A percentile compares a stretch with the other conserved stretches of the same genome.
Conservation (phyloP, 2,113 vertebrate species). For the Prunella fulvescens region DNA sequence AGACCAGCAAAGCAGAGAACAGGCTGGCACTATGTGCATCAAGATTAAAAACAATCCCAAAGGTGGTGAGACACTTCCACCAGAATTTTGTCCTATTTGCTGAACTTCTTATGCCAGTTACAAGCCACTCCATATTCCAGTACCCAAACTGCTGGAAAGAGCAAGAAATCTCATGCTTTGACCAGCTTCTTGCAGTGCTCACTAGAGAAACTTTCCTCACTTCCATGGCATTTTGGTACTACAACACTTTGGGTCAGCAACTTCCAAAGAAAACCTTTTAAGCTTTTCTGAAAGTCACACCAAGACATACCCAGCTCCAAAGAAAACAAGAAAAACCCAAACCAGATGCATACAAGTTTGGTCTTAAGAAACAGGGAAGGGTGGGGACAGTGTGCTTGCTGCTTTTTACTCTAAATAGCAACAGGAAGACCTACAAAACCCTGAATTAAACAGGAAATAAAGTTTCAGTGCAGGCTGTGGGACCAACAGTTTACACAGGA, state of each 20-base stretch:
- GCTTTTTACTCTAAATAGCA: not conserved
- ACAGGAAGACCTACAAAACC: not conserved
- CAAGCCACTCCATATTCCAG: not conserved
- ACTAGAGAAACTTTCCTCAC: not conserved
- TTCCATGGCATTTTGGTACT: not conserved
- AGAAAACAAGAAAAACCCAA: not conserved
- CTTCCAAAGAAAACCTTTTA: not conserved
- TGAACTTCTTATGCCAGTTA: not conserved
- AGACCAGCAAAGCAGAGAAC: not conserved
- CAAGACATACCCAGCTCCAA: not conserved
- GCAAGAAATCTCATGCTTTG: accelerated
- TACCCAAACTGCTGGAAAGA: not conserved
- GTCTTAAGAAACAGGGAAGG: not conserved
- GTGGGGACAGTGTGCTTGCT: not conserved
- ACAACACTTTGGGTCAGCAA: not conserved
- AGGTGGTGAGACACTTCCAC: not conserved
- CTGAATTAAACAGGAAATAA: slow-evolving; percentile 7
- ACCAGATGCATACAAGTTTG: not conserved
- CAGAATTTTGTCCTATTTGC: not conserved
- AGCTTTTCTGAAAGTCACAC: not conserved
- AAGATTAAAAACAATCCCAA: not conserved
- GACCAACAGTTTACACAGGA: not conserved
- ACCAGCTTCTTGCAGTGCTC: not conserved
- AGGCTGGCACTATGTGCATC: not conserved
- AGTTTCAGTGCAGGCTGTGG: not conserved